Conservation (phyloP, 2,888 invertebrate genomes). For the Habroteleia sp. region DNA sequence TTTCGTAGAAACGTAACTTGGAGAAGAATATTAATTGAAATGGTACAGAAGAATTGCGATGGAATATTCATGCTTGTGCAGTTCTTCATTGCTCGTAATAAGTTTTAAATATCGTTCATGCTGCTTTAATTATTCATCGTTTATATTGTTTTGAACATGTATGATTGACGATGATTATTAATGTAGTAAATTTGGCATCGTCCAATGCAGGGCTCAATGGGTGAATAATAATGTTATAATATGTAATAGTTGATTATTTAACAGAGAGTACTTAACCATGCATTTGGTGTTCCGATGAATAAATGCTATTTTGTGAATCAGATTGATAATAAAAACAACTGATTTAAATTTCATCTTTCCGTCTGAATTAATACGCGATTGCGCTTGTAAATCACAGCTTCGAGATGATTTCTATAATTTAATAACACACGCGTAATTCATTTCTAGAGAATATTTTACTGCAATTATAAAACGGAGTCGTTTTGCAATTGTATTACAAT, state of each 20-base stretch:
- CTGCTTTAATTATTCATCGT: slow-evolving; percentile 34
- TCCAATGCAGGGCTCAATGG: slow-evolving; percentile 2
- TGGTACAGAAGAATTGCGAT: slow-evolving; percentile 24
- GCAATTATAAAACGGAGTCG: too few species aligned
- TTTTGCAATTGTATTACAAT: too few species aligned
- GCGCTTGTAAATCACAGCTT: slow-evolving; percentile 1
- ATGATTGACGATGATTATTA: slow-evolving; percentile 18
- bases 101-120: slow-evolving; percentile 27
- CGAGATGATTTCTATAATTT: slow-evolving; percentile 14
- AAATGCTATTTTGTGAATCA: neutral
- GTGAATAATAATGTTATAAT: slow-evolving; percentile 44
- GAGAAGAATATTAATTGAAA: slow-evolving; percentile 43
- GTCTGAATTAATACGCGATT: neutral
- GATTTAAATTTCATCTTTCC: slow-evolving; percentile 8
- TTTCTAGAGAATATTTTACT: too few species aligned
- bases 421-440: neutral
- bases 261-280: slow-evolving; percentile 6
- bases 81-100: slow-evolving; percentile 10
- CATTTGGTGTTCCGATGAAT: neutral
- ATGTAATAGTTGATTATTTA: slow-evolving; percentile 37
- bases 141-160: slow-evolving; percentile 25
- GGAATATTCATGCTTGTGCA: neutral
- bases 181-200: slow-evolving; percentile 18
- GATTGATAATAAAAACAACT: neutral
- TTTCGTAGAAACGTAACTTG: neutral